phyloP scores from a whole-genome alignment of 2,113 vertebrate species.

The Enhydra lutris region DNA sequence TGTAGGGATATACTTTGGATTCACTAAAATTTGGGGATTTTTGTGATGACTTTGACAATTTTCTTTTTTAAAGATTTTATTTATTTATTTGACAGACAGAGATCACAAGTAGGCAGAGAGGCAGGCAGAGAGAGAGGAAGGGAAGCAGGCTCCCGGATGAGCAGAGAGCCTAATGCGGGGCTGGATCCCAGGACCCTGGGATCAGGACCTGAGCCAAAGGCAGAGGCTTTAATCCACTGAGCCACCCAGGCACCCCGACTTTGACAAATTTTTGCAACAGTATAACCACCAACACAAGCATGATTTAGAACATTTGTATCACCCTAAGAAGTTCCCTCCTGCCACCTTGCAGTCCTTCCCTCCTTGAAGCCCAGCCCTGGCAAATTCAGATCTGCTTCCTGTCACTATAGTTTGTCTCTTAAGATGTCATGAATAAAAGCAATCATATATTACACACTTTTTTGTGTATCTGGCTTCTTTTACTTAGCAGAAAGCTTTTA shows the following conservation, averaged over 20 bases:
- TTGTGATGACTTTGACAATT: background rate
- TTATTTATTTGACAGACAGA: too few species aligned
- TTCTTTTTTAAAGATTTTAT: too few species aligned
- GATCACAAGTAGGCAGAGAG: too few species aligned
- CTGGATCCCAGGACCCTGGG: too few species aligned
- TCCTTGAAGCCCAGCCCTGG: background rate
- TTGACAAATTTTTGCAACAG: background rate
- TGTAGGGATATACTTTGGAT: background rate
- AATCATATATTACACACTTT: background rate
- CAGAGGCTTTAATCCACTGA: too few species aligned
- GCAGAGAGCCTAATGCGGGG: too few species aligned
- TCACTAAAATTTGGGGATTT: background rate
- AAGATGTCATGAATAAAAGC: background rate
- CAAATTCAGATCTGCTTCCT: background rate
- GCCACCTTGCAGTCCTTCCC: background rate
- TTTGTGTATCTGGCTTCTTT: background rate
- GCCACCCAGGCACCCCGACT: too few species aligned
- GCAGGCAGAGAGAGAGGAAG: too few species aligned
- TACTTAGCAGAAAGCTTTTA: background rate
- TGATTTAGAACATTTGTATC: background rate
- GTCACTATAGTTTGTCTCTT: background rate
- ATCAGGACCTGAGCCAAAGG: too few species aligned
- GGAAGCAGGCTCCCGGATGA: too few species aligned
- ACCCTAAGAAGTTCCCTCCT: background rate
- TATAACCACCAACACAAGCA: background rate